A percentile compares a stretch with the other conserved stretches of the same genome.
Conservation (phyloP, 2,888 invertebrate species). For the Halictus quadricinctus region DNA sequence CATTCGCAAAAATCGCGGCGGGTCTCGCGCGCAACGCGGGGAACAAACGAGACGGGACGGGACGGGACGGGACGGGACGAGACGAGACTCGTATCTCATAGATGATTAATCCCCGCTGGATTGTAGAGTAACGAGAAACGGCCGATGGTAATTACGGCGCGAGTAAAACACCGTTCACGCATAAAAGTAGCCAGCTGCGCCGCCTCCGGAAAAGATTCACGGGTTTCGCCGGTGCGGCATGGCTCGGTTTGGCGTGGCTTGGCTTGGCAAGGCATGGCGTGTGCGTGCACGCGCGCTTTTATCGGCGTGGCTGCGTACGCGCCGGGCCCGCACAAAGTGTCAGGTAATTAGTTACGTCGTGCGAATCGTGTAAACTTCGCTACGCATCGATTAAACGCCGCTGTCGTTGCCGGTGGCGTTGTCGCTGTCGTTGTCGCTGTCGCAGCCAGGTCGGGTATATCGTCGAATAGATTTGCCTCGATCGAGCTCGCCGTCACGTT, state of each 20-base stretch:
- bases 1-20: conserved; percentile 25
- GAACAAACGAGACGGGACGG: not conserved
- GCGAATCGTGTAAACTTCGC: conserved; percentile 68
- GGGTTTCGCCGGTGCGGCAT: conserved; percentile 42
- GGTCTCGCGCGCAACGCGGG: not conserved
- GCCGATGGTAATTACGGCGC: conserved; percentile 60
- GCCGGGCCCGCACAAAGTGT: conserved; percentile 68
- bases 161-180: conserved; percentile 65
- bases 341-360: conserved; percentile 76
- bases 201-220: conserved; percentile 64
- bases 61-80: not conserved
- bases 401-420: conserved; percentile 9
- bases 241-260: not conserved
- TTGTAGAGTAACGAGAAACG: conserved; percentile 68
- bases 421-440: conserved; percentile 21
- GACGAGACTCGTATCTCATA: conserved; percentile 66
- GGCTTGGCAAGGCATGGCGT: conserved; percentile 2
- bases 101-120: conserved; percentile 69
- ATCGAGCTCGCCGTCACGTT: conserved; percentile 50
- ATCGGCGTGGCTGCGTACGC: conserved; percentile 30
- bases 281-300: conserved; percentile 52
- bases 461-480: conserved; percentile 50
- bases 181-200: conserved; percentile 47
- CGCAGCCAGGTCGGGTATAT: conserved; percentile 32
- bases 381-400: conserved; percentile 65